These are phyloP conservation scores for Leuctra nigra DNA, from an alignment of 2,888 invertebrate species.

Conservation along the genomic window DNA sequence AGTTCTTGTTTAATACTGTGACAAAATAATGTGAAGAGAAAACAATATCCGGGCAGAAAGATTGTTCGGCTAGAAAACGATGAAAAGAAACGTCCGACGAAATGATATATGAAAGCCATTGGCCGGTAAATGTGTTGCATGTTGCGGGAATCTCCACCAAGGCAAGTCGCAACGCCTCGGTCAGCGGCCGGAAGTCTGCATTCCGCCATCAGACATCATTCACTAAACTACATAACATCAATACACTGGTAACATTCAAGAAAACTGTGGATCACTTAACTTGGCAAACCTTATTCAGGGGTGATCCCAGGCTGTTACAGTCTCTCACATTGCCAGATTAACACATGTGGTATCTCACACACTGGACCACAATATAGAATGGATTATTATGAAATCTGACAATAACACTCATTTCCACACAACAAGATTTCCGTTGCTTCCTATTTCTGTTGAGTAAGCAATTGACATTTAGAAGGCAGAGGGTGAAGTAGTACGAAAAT, in stretches of 20 bases:
- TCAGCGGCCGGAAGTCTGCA: too few species aligned
- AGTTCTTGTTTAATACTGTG: too few species aligned
- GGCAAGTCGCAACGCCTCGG: not conserved
- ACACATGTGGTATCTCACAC: not conserved
- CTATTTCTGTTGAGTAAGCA: conserved; percentile 3
- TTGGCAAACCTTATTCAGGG: not conserved
- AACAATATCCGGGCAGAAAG: not conserved
- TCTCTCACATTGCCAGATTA: not conserved
- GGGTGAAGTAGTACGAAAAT: not conserved
- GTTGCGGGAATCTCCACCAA: not conserved
- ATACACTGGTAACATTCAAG: not conserved
- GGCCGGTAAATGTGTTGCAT: not conserved
- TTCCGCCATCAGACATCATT: not conserved
- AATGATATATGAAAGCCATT: not conserved
- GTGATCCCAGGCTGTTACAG: not conserved
- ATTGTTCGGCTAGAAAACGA: not conserved
- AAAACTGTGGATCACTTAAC: conserved; percentile 4
- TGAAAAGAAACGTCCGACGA: not conserved
- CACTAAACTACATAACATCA: not conserved
- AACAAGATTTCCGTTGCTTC: not conserved
- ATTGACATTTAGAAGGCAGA: conserved; percentile 3
- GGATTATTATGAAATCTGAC: not conserved
- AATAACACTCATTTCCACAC: not conserved
- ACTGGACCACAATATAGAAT: not conserved
- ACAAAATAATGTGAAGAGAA: not conserved